Conservation (phyloP, 1,140 invertebrate genomes). For the Dufourea novaeangliae region DNA sequence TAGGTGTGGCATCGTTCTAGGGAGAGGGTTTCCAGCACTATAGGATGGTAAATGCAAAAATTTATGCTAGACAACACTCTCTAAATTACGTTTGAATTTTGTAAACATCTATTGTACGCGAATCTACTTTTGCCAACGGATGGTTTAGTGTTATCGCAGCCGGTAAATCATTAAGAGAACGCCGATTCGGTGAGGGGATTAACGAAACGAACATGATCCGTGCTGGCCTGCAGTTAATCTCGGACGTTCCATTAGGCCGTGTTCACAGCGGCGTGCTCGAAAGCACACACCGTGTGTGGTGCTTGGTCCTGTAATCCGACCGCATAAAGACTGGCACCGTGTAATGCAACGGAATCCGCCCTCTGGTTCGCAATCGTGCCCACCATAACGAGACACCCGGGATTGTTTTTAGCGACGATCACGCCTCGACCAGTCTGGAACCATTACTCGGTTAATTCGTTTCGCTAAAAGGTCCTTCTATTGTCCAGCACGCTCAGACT, state of each 20-base stretch:
- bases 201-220: constrained; percentile 31
- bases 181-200: constrained; percentile 25
- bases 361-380: background rate
- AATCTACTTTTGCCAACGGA: background rate
- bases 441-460: background rate
- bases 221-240: constrained; percentile 40
- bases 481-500: background rate
- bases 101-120: background rate
- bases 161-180: constrained; percentile 37
- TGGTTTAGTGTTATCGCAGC: background rate
- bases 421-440: constrained; percentile 5
- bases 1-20: no score
- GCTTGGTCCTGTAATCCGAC: constrained; percentile 40
- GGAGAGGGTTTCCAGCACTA: no score
- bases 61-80: no score
- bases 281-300: constrained; percentile 6
- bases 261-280: constrained; percentile 35
- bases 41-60: no score
- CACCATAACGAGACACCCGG: constrained; percentile 5
- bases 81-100: no score
- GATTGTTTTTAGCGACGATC: constrained; percentile 27
- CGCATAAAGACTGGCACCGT: constrained; percentile 45
- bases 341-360: constrained; percentile 28
- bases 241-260: constrained; percentile 45
- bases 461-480: background rate